phyloP scores from a whole-genome alignment of 2,113 vertebrate species.

The Nothocercus nigrocapillus region DNA sequence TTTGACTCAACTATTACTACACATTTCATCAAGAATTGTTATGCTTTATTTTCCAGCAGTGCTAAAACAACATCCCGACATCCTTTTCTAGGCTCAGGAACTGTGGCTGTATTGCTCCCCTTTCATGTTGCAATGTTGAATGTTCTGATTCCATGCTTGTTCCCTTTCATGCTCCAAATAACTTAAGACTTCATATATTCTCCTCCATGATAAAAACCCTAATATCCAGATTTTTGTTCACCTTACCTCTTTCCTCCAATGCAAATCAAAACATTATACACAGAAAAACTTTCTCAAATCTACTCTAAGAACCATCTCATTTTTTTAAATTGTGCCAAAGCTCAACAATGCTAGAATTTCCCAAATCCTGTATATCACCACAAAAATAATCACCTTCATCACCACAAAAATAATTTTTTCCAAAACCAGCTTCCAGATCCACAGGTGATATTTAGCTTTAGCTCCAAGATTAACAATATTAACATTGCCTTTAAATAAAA shows the following conservation, averaged over 20 bases:
- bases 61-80: neutral
- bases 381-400: too few species aligned
- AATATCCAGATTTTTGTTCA: neutral
- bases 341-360: neutral
- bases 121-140: neutral
- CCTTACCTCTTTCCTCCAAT: neutral
- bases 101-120: neutral
- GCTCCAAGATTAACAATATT: neutral
- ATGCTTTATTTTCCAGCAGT: neutral
- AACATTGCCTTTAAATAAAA: neutral
- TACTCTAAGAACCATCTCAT: neutral
- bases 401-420: neutral
- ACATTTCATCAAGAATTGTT: neutral
- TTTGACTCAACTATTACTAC: neutral
- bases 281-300: neutral
- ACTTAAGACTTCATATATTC: neutral
- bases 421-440: neutral
- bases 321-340: neutral
- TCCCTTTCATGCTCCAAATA: neutral
- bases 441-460: neutral
- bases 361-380: neutral
- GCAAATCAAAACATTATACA: too few species aligned
- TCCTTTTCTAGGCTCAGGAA: neutral
- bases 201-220: neutral
- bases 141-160: neutral